Conservation (phyloP, 2,113 vertebrate species). For the Gnathonemus echidnorhynchus region DNA sequence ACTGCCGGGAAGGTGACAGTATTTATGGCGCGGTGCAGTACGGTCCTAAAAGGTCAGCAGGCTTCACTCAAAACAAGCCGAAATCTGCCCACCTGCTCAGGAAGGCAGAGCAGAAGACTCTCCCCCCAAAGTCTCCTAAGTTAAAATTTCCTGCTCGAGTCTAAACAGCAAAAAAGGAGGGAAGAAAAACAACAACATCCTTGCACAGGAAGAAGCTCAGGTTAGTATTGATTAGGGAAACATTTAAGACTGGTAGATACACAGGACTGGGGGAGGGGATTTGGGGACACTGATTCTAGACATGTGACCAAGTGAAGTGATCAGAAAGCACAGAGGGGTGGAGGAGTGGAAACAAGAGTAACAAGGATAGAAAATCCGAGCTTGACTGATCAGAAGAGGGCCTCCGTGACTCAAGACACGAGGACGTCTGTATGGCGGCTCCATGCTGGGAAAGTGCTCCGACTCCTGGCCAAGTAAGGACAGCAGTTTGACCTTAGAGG, state of each 20-base stretch:
- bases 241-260: background rate
- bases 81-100: background rate
- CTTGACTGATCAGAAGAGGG: background rate
- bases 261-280: background rate
- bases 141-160: background rate
- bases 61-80: background rate
- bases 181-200: background rate
- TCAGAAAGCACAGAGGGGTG: background rate
- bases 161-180: background rate
- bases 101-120: background rate
- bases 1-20: background rate
- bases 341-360: background rate
- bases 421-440: background rate
- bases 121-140: background rate
- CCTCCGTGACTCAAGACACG: background rate
- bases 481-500: slow-evolving; percentile 30
- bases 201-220: background rate
- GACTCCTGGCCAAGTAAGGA: background rate
- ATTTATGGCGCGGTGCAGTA: background rate
- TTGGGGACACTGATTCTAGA: background rate
- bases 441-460: background rate
- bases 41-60: background rate
- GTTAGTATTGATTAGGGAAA: background rate
- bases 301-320: background rate
- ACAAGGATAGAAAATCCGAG: background rate